Percentiles rank a stretch among this genome's conserved stretches.
phyloP scores from a whole-genome alignment of 53 echinoderm and acorn worm species.

The Temnopleurus reevesii region DNA sequence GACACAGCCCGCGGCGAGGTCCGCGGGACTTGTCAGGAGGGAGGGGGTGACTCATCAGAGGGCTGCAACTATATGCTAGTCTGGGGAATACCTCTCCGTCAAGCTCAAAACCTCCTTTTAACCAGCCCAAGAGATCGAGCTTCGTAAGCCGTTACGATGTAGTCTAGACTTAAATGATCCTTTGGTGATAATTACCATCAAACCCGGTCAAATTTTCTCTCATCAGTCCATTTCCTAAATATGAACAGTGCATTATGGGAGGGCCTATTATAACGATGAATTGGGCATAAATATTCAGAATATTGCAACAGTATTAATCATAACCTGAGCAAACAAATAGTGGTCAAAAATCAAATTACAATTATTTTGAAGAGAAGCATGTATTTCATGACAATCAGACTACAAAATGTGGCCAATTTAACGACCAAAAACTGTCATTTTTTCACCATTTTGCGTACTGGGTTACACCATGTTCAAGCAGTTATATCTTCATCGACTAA shows the following conservation, averaged over 20 bases:
- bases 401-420: neutral
- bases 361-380: neutral
- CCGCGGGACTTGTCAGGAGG: constrained; percentile 43
- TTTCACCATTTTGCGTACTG: constrained; percentile 24
- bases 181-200: constrained; percentile 16
- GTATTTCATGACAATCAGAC: constrained; percentile 31
- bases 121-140: neutral
- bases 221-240: too few species aligned
- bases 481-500: constrained; percentile 39
- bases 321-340: neutral
- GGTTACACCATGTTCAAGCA: neutral
- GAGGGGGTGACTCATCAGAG: constrained; percentile 50
- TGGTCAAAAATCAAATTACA: neutral
- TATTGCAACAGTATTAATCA: neutral
- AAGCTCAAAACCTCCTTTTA: constrained; percentile 16
- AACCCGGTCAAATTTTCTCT: neutral
- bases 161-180: constrained; percentile 36
- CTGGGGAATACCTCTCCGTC: constrained; percentile 54
- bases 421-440: constrained; percentile 25
- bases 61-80: constrained; percentile 12
- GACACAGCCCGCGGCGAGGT: constrained; percentile 48
- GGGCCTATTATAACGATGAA: neutral
- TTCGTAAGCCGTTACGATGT: constrained; percentile 3
- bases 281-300: neutral
- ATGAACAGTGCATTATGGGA: too few species aligned